These are phyloP conservation scores for Notodonta ziczac DNA, from an alignment of 2,888 invertebrate genomes.

Conservation along the genomic window DNA sequence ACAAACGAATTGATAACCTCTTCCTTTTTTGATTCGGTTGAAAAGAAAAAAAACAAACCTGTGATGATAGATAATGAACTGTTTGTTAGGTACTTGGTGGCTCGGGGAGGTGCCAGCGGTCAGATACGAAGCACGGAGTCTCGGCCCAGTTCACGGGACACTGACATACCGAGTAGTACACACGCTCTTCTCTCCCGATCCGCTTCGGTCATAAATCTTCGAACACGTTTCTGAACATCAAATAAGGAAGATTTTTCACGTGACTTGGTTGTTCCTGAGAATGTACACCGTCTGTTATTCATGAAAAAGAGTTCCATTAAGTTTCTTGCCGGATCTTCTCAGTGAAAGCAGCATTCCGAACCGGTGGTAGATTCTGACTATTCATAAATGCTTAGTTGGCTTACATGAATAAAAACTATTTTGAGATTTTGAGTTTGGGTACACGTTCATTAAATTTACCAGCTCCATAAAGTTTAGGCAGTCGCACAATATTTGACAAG, in stretches of 20 bases:
- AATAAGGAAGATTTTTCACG: constrained; percentile 3
- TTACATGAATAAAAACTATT: too few relatives aligned
- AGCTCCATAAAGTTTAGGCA: background rate
- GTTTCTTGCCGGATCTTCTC: too few relatives aligned
- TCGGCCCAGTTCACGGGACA: constrained; percentile 73
- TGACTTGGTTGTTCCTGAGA: too few relatives aligned
- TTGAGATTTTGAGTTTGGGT: too few relatives aligned
- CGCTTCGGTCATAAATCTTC: constrained; percentile 66
- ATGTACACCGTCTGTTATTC: too few relatives aligned
- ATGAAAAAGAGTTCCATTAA: too few relatives aligned
- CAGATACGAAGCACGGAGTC: constrained; percentile 70
- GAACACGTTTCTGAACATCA: constrained; percentile 68
- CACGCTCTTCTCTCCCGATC: constrained; percentile 75
- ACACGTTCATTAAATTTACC: background rate
- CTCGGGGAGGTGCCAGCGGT: constrained; percentile 62
- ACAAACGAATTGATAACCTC: too few relatives aligned
- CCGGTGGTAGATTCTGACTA: too few relatives aligned
- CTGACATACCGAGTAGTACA: constrained; percentile 69
- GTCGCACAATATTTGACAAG: background rate
- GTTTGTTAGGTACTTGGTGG: constrained; percentile 55
- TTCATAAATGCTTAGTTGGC: too few relatives aligned
- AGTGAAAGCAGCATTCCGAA: too few relatives aligned
- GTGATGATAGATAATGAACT: background rate
- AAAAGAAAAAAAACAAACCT: too few relatives aligned
- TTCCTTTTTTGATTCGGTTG: too few relatives aligned